phyloP scores from a whole-genome alignment of 1,140 invertebrate genomes.

The Scaptomyza graminum region DNA sequence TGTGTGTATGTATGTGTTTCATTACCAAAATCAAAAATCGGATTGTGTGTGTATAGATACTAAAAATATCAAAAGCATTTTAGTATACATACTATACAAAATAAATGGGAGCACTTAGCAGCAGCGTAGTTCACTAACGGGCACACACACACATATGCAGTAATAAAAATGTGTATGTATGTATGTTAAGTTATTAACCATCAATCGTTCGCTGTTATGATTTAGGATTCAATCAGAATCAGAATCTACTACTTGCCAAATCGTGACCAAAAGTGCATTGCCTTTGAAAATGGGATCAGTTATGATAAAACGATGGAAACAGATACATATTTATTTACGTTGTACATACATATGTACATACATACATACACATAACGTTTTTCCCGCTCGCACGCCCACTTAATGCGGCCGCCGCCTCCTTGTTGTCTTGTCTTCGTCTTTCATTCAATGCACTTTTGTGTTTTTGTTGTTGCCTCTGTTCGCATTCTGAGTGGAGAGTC shows the following conservation, averaged over 20 bases:
- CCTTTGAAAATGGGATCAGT: too few relatives aligned
- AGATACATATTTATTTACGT: too few relatives aligned
- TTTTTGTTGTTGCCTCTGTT: conserved; percentile 2
- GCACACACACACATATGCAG: conserved; percentile 10
- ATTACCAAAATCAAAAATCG: conserved; percentile 43
- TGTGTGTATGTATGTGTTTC: conserved; percentile 26
- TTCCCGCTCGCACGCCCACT: not conserved
- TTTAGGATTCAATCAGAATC: too few relatives aligned
- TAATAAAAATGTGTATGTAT: conserved; percentile 21
- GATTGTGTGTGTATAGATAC: conserved; percentile 19
- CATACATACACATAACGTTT: not conserved
- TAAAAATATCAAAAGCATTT: conserved; percentile 44
- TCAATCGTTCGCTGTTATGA: too few relatives aligned
- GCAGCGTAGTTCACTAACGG: conserved; percentile 27
- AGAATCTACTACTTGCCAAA: too few relatives aligned
- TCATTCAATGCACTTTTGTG: conserved; percentile 29
- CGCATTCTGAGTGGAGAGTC: not conserved
- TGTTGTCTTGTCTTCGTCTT: conserved; percentile 19
- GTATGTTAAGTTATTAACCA: conserved; percentile 1
- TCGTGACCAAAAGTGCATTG: too few relatives aligned
- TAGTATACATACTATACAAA: conserved; percentile 30
- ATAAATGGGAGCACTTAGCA: conserved; percentile 14
- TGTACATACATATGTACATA: too few relatives aligned
- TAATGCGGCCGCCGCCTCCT: not conserved
- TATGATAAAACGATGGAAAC: too few relatives aligned